A percentile compares a stretch with the other conserved stretches of the same genome.
phyloP scores from a whole-genome alignment of 2,888 invertebrate genomes.

The Drosophila atripex region DNA sequence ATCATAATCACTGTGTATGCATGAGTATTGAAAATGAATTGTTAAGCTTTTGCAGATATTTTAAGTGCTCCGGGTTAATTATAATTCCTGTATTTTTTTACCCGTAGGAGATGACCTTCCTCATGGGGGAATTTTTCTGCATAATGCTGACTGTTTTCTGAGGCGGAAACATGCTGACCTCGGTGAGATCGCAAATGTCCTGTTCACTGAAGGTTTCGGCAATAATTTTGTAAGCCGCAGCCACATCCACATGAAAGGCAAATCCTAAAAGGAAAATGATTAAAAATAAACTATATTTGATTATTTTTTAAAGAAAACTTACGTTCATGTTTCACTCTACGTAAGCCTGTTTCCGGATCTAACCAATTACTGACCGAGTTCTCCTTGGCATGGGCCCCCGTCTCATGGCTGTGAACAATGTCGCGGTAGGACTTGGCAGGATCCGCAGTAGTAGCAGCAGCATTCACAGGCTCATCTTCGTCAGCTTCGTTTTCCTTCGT shows the following conservation, averaged over 20 bases:
- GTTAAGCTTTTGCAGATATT: neutral
- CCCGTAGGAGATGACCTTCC: conserved; percentile 84
- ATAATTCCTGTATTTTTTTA: conserved; percentile 18
- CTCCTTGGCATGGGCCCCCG: conserved; percentile 75
- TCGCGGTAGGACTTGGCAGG: conserved; percentile 69
- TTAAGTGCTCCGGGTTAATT: neutral
- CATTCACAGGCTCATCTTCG: conserved; percentile 42
- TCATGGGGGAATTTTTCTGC: conserved; percentile 87
- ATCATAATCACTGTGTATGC: neutral
- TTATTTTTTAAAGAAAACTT: conserved; percentile 31
- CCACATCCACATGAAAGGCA: conserved; percentile 89
- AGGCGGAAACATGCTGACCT: conserved; percentile 86
- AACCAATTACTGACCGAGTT: conserved; percentile 84
- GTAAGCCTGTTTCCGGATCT: conserved; percentile 85
- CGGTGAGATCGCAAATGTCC: conserved; percentile 88
- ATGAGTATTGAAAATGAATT: neutral
- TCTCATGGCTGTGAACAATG: conserved; percentile 77
- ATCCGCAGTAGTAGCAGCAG: conserved; percentile 13
- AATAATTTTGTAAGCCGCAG: conserved; percentile 88
- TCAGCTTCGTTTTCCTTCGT: conserved; percentile 49
- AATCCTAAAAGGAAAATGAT: conserved; percentile 84
- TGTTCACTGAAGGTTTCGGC: conserved; percentile 87
- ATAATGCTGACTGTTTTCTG: conserved; percentile 86
- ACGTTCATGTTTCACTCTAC: conserved; percentile 86
- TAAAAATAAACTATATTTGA: neutral